Conservation (phyloP, 2,797 vertebrate species). For the Helostoma temminkii region DNA sequence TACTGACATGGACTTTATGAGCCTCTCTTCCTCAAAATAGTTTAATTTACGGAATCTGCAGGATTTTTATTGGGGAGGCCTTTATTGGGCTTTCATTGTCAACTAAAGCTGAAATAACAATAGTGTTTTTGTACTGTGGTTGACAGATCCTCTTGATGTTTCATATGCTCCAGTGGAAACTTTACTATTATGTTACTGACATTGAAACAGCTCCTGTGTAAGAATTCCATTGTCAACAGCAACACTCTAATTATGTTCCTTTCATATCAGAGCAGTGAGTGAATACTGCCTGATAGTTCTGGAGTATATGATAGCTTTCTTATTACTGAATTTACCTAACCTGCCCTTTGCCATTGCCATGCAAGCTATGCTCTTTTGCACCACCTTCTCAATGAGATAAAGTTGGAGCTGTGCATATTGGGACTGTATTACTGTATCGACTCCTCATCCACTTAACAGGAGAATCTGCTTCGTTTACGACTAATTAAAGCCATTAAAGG, state of each 20-base stretch:
- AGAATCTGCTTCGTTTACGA: constrained; percentile 78
- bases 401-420: constrained; percentile 51
- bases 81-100: constrained; percentile 40
- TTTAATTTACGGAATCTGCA: constrained; percentile 51
- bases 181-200: constrained; percentile 58
- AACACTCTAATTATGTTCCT: constrained; percentile 64
- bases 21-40: constrained; percentile 33
- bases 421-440: constrained; percentile 72
- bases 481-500: constrained; percentile 85
- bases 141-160: constrained; percentile 44
- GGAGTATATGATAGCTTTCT: constrained; percentile 43
- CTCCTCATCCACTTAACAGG: constrained; percentile 73
- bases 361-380: constrained; percentile 39
- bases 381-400: constrained; percentile 55
- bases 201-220: constrained; percentile 55
- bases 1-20: constrained; percentile 58
- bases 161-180: constrained; percentile 56
- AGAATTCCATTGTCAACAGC: constrained; percentile 57
- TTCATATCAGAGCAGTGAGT: constrained; percentile 52
- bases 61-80: constrained; percentile 17
- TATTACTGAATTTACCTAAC: constrained; percentile 54
- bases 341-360: constrained; percentile 19
- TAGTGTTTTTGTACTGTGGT: constrained; percentile 26
- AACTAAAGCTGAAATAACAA: constrained; percentile 27
- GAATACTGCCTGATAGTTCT: constrained; percentile 39